Conservation (phyloP, 1,140 invertebrate species). For the Brachionus manjavacas region DNA sequence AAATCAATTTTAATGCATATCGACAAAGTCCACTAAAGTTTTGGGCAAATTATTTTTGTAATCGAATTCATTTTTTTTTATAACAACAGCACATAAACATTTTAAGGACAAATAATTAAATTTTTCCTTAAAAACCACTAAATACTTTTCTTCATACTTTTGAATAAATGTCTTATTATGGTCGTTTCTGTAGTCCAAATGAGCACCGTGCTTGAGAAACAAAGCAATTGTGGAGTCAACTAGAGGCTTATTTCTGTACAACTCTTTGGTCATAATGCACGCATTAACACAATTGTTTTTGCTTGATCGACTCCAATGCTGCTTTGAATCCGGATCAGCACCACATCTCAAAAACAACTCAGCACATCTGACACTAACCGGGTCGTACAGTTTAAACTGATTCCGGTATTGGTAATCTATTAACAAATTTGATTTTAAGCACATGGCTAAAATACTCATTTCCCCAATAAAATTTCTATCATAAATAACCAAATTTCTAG, state of each 20-base stretch:
- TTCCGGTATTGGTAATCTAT: background rate
- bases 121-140: background rate
- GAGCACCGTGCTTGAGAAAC: background rate
- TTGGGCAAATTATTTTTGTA: constrained; percentile 7
- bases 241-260: background rate
- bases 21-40: constrained; percentile 23
- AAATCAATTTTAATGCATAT: background rate
- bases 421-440: background rate
- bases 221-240: background rate
- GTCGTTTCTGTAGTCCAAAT: constrained; percentile 17
- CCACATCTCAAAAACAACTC: background rate
- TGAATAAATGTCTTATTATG: background rate
- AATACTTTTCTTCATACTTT: constrained; percentile 9
- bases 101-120: background rate
- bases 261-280: background rate
- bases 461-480: background rate
- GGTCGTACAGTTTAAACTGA: background rate
- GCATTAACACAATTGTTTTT: constrained; percentile 21
- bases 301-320: background rate
- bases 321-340: background rate
- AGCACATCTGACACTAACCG: background rate
- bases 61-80: background rate
- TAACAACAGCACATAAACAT: background rate
- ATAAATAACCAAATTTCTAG: background rate
- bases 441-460: background rate